Evolutionary conservation across 2,113 vertebrate genomes (phyloP).

Genomic region (Brachyistius frenatus): DNA sequence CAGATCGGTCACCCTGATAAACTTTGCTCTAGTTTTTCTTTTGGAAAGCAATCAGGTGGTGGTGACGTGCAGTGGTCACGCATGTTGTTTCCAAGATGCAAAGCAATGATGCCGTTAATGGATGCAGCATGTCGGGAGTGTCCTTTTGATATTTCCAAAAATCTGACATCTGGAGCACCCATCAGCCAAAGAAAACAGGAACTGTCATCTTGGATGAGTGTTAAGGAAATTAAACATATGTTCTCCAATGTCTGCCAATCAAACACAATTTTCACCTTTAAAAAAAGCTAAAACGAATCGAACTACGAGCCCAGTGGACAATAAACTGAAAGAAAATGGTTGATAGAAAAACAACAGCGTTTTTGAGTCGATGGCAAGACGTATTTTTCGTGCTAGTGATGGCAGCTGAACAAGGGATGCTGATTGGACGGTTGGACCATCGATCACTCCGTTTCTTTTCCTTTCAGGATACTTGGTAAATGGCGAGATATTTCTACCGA

Average conservation of each 20-base stretch:
- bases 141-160: background rate
- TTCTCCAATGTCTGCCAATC: conserved; percentile 1
- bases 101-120: background rate
- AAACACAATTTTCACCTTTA: conserved; percentile 1
- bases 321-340: background rate
- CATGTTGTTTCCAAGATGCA: background rate
- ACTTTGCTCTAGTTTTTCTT: background rate
- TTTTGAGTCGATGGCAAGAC: background rate
- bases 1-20: background rate
- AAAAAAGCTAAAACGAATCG: conserved; percentile 7
- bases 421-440: too few species aligned
- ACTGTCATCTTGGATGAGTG: conserved; percentile 14
- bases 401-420: background rate
- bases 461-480: background rate
- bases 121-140: background rate
- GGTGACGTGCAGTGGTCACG: too few species aligned
- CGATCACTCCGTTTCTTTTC: background rate
- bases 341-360: background rate
- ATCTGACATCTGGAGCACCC: conserved; percentile 26
- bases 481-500: too few species aligned
- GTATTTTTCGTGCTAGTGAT: too few species aligned
- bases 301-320: background rate
- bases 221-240: conserved; percentile 34
- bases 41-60: too few species aligned
- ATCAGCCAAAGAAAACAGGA: conserved; percentile 17